phyloP scores from a whole-genome alignment of 1,140 invertebrate species.

The Babylonia areolata region DNA sequence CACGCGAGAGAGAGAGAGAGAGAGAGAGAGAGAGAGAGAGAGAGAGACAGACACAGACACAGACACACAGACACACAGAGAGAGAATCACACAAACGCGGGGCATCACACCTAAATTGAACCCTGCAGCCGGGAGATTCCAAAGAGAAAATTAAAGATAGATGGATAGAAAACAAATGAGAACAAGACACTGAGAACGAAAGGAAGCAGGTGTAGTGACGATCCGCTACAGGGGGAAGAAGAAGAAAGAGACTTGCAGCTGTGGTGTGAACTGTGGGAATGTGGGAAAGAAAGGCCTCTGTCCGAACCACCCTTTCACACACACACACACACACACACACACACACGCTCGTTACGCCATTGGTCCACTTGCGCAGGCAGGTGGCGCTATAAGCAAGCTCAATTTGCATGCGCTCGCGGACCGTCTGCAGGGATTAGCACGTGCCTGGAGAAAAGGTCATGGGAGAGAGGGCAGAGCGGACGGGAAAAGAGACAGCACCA shows the following conservation, averaged over 20 bases:
- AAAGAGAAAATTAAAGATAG: neutral
- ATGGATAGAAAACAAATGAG: no score
- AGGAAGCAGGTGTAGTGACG: neutral
- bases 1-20: no score
- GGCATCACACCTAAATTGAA: no score
- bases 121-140: no score
- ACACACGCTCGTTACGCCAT: neutral
- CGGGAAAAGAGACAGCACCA: no score
- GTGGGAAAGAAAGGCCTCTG: no score
- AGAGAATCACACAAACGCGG: no score
- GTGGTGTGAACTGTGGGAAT: no score
- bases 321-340: no score
- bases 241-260: neutral
- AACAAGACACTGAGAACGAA: neutral
- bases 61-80: neutral
- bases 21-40: slow-evolving; percentile 3
- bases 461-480: no score
- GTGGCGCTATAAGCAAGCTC: slow-evolving; percentile 1
- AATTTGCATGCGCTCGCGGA: slow-evolving; percentile 35
- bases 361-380: neutral
- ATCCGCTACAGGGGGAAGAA: neutral
- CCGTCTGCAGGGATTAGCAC: slow-evolving; percentile 29
- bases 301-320: no score
- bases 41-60: neutral
- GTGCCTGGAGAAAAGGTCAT: neutral